Conservation (phyloP, 2,888 invertebrate species). For the Lacanobia oleracea region DNA sequence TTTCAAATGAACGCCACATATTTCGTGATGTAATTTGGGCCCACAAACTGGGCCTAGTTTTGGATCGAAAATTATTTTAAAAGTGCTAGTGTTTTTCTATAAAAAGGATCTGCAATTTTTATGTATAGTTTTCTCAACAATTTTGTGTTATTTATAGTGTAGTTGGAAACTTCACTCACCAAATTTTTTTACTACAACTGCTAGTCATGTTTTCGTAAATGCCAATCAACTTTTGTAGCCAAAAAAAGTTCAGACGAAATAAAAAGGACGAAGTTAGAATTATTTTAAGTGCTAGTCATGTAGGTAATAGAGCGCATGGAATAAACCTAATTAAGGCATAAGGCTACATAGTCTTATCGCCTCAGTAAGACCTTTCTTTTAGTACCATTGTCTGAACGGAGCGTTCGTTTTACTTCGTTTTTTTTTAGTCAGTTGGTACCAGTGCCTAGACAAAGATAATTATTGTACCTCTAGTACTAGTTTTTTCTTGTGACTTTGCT, state of each 20-base stretch:
- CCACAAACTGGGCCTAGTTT: too few species aligned
- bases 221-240: too few species aligned
- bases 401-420: not conserved
- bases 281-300: not conserved
- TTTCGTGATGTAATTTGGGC: too few species aligned
- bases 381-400: not conserved
- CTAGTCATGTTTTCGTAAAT: not conserved
- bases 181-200: not conserved
- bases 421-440: not conserved
- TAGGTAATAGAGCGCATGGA: conserved; percentile 7
- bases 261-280: not conserved
- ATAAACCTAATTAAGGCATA: conserved; percentile 7
- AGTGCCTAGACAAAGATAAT: conserved; percentile 7
- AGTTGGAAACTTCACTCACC: too few species aligned
- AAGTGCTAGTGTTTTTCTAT: not conserved
- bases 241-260: not conserved
- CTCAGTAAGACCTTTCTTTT: not conserved
- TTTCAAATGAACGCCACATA: too few species aligned
- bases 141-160: too few species aligned
- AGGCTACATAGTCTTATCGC: not conserved
- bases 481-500: not conserved
- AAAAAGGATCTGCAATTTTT: too few species aligned
- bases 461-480: conserved; percentile 1
- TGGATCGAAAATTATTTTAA: too few species aligned
- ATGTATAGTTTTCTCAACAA: too few species aligned